A percentile compares a stretch with the other conserved stretches of the same genome.
Conservation (phyloP, 2,113 vertebrate genomes). For the Anolis carolinensis region DNA sequence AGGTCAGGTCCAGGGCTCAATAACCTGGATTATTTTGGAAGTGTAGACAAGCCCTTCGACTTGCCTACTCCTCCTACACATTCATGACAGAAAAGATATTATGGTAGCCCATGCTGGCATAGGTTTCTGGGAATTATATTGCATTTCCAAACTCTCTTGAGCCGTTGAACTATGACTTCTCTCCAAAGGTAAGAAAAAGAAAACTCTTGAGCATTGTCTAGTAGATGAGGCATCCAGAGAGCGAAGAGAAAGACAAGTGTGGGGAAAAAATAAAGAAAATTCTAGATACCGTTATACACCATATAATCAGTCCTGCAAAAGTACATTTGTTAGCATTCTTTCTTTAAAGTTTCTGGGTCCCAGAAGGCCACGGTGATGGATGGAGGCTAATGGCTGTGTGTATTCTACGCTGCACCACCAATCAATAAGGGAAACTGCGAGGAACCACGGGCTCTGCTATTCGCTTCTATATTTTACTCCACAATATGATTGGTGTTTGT, state of each 20-base stretch:
- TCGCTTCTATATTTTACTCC: conserved; percentile 3
- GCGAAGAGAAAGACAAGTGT: background rate
- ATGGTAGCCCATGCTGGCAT: no score
- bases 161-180: background rate
- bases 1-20: no score
- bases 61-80: no score
- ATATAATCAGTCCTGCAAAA: background rate
- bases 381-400: background rate
- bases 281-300: background rate
- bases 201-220: background rate
- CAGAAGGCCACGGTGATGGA: background rate
- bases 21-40: no score
- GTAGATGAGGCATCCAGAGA: no score
- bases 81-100: no score
- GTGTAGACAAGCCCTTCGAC: no score
- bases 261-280: background rate
- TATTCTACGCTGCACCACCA: background rate
- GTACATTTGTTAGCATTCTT: background rate
- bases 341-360: background rate
- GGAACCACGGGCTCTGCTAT: background rate
- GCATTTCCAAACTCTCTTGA: background rate
- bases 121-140: no score
- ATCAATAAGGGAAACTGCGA: conserved; percentile 20
- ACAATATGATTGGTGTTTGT: background rate
- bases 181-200: no score